Evolutionary conservation across 2,113 vertebrate genomes (phyloP), one percentile per base, ranked within the genome.

Genomic region (Eulemur rufifrons): DNA sequence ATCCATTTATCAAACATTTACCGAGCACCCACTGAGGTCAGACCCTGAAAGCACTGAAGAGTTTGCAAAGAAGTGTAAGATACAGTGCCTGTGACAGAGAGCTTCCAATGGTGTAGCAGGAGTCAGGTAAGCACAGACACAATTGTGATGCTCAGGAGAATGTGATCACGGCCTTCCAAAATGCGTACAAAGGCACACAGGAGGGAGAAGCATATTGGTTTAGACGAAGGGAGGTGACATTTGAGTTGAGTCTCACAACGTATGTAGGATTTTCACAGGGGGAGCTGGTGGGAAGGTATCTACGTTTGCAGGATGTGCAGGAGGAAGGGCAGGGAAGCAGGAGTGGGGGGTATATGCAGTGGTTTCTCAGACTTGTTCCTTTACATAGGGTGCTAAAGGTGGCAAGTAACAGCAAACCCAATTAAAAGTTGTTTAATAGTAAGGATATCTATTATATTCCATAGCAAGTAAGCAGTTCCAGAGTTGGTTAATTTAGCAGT

Each of bases 311-410:
- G 42, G 10, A 80, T 59, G 8, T 25, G 2, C 15, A 56, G 76
- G 52, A 74, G 14, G 4, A 50, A 64, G 69, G 68, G 21, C 59
- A 50, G 10, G 45, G 29, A 90, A 50, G 37, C 66, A 27, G 52
- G 17, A n/a, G 2, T 18, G 2, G 0, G 21, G 12, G 2, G 39
- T 23, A 0, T 34, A 8, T 12, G 10, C 17, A 42, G 9, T 17
- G 42, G 56, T 15, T 87, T 80, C 63, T 92, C 50, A 66, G 13
- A 77, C 52, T 32, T 59, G 90, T n/a, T 82, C 50, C 29, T 10
- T 77, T 81, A 45, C 4, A 25, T 82, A 76, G 39, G 15, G 6
- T 39, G 77, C 34, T 59, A 42, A 20, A 52, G 50, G n/a, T 25
- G 27, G 15, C n/a, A 84, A 78, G 32, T 47, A 73, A 63, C 5